Conservation (phyloP, 2,113 vertebrate species). For the Pipra filicauda region DNA sequence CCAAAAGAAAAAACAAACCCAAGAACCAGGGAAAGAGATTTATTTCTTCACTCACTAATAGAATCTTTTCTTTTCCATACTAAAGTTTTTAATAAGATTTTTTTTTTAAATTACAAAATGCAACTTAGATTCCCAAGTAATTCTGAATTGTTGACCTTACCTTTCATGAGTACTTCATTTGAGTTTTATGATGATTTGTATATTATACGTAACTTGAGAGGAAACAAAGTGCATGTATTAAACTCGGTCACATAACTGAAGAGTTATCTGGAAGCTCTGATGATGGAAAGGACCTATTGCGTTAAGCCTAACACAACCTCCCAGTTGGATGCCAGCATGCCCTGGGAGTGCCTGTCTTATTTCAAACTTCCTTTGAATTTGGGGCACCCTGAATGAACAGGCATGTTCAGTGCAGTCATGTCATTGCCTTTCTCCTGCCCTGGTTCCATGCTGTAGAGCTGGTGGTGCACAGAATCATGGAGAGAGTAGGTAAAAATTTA, state of each 20-base stretch:
- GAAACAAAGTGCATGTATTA: neutral
- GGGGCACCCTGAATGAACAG: neutral
- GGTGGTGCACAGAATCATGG: neutral
- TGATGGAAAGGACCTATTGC: neutral
- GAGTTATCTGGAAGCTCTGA: neutral
- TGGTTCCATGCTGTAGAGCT: neutral
- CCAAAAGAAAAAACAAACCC: neutral
- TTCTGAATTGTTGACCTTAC: neutral
- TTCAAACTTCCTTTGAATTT: neutral
- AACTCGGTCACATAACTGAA: neutral
- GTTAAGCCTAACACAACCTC: neutral
- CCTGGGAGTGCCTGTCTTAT: neutral
- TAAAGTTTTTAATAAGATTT: neutral
- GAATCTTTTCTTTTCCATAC: neutral
- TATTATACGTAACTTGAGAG: neutral
- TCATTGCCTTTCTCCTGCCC: neutral
- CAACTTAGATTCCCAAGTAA: neutral
- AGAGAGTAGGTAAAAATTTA: neutral
- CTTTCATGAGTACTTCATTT: neutral
- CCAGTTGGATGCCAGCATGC: neutral
- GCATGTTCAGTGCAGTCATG: neutral
- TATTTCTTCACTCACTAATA: neutral
- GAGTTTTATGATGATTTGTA: neutral
- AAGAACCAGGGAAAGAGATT: neutral
- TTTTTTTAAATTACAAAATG: neutral